Evolutionary conservation across 2,888 invertebrate genomes (phyloP).

Genomic region (Hofmannophila pseudospretella): DNA sequence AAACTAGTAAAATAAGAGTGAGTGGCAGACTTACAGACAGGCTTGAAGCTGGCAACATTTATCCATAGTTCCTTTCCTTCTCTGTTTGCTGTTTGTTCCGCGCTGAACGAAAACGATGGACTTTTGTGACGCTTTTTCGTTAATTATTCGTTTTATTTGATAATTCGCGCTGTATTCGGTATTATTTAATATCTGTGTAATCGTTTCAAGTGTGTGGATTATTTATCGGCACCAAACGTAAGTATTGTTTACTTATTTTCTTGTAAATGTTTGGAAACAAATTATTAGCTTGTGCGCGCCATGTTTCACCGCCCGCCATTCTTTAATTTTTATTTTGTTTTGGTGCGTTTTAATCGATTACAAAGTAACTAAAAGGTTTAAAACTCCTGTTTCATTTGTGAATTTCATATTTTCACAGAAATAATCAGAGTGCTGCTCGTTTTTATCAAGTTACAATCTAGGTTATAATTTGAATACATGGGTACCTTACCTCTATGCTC

Average conservation of each 20-base stretch:
- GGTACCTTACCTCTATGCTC: too few relatives aligned
- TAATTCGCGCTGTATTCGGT: constrained; percentile 28
- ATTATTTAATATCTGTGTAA: constrained; percentile 33
- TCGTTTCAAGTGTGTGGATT: constrained; percentile 33
- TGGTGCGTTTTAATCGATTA: too few relatives aligned
- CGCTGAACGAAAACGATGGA: constrained; percentile 31
- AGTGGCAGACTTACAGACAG: too few relatives aligned
- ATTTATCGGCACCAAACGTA: constrained; percentile 28
- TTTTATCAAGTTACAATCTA: too few relatives aligned
- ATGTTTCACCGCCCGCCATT: constrained; percentile 67
- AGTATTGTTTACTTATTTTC: constrained; percentile 34
- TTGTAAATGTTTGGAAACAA: constrained; percentile 13
- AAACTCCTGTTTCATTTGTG: too few relatives aligned
- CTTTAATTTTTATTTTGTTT: constrained; percentile 36
- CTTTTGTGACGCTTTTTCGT: constrained; percentile 43
- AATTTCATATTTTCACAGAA: too few relatives aligned
- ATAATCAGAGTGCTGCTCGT: too few relatives aligned
- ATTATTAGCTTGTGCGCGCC: constrained; percentile 37
- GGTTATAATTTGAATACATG: too few relatives aligned
- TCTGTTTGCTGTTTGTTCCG: too few relatives aligned
- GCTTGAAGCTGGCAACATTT: constrained; percentile 24
- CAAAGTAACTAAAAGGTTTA: too few relatives aligned
- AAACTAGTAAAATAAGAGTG: too few relatives aligned
- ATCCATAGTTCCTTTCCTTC: too few relatives aligned
- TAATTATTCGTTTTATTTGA: constrained; percentile 37